These are phyloP conservation scores for Myopa testacea DNA, from an alignment of 2,888 invertebrate genomes.

Conservation along the genomic window DNA sequence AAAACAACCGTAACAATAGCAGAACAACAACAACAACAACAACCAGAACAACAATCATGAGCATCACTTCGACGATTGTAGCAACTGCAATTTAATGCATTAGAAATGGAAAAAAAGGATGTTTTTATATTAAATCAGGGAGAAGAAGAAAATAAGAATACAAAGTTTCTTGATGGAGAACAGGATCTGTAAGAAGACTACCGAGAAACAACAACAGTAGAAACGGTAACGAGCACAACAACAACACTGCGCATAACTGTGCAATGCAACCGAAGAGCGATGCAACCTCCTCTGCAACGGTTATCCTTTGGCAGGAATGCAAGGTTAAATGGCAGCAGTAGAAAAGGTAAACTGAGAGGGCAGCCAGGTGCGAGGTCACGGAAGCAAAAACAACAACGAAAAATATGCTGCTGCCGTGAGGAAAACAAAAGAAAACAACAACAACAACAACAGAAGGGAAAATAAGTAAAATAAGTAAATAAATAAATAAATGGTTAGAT, in stretches of 20 bases:
- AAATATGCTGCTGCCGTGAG: background rate
- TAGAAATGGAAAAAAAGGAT: conserved; percentile 25
- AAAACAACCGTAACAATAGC: background rate
- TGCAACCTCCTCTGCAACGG: conserved; percentile 14
- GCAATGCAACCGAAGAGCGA: conserved; percentile 17
- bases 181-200: background rate
- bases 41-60: background rate
- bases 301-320: conserved; percentile 25
- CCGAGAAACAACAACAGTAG: background rate
- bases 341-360: conserved; percentile 30
- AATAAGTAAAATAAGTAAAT: background rate
- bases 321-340: conserved; percentile 23
- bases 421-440: background rate
- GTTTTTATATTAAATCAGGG: conserved; percentile 36
- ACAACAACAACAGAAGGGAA: background rate
- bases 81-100: background rate
- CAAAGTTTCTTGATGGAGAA: background rate
- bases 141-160: conserved; percentile 15
- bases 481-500: conserved; percentile 27
- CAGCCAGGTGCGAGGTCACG: conserved; percentile 39
- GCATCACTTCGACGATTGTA: background rate
- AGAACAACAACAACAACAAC: background rate
- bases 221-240: background rate
- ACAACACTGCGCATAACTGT: conserved; percentile 7
- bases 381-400: background rate